These are phyloP conservation scores for Petrocephalus microphthalmus DNA, from an alignment of 2,113 vertebrate species.

Conservation along the genomic window DNA sequence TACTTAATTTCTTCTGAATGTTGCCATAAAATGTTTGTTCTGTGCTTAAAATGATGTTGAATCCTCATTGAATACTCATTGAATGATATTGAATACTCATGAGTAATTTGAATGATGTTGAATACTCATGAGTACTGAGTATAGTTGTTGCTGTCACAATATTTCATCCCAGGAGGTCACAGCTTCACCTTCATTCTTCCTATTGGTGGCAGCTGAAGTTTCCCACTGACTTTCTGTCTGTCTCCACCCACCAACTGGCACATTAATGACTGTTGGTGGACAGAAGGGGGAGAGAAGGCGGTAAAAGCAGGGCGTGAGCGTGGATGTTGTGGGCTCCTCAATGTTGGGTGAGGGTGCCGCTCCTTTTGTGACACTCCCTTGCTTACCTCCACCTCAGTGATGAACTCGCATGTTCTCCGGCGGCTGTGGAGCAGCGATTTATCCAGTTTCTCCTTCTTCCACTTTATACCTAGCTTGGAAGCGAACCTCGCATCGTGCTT, in stretches of 20 bases:
- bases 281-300: background rate
- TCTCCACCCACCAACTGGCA: slow-evolving; percentile 43
- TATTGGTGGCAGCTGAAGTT: slow-evolving; percentile 33
- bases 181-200: slow-evolving; percentile 33
- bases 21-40: background rate
- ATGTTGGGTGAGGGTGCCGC: too few relatives aligned
- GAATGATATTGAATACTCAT: background rate
- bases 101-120: background rate
- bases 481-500: slow-evolving; percentile 39
- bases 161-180: background rate
- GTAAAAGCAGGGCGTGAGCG: background rate
- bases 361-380: background rate
- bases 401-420: slow-evolving; percentile 31
- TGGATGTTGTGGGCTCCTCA: background rate
- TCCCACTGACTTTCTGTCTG: slow-evolving; percentile 37
- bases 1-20: background rate
- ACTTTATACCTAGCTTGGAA: slow-evolving; percentile 31
- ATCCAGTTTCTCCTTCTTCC: slow-evolving; percentile 38
- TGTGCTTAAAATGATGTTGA: background rate
- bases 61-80: background rate
- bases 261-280: background rate
- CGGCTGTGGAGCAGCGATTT: slow-evolving; percentile 33
- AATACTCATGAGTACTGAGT: background rate
- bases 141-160: background rate
- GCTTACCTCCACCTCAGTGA: slow-evolving; percentile 42